phyloP scores from a whole-genome alignment of 1,140 invertebrate genomes.

The Drosophila tsacasi region DNA sequence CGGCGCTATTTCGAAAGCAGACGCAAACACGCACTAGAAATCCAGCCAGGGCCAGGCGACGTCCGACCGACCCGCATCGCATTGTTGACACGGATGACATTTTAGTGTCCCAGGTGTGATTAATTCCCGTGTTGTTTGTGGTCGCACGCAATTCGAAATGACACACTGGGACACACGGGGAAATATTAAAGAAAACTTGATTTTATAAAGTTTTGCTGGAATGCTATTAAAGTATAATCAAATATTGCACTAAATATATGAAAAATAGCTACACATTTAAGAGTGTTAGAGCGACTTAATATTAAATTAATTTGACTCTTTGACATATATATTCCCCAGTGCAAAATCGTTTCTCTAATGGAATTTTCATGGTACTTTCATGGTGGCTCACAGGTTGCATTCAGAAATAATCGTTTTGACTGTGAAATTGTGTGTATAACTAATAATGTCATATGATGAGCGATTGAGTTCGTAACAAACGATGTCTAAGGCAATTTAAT shows the following conservation, averaged over 20 bases:
- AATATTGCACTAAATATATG: neutral
- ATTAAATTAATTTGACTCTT: neutral
- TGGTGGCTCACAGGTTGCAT: slow-evolving; percentile 8
- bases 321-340: neutral
- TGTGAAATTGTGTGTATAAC: slow-evolving; percentile 15
- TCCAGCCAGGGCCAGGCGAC: slow-evolving; percentile 29
- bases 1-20: slow-evolving; percentile 14
- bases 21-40: slow-evolving; percentile 41
- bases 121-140: slow-evolving; percentile 71
- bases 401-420: slow-evolving; percentile 21
- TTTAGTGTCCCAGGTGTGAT: slow-evolving; percentile 78
- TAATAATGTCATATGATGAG: slow-evolving; percentile 4
- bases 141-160: slow-evolving; percentile 25
- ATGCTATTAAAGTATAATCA: neutral
- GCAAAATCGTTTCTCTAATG: slow-evolving; percentile 10
- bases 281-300: too few species aligned
- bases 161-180: slow-evolving; percentile 8
- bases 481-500: neutral
- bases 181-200: neutral
- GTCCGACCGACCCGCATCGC: slow-evolving; percentile 26
- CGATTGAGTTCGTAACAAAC: slow-evolving; percentile 3
- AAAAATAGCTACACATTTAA: neutral
- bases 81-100: slow-evolving; percentile 75
- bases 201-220: too few species aligned
- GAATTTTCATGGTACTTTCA: slow-evolving; percentile 16